These are phyloP conservation scores for Lytechinus pictus DNA, from an alignment of 35 echinoderm and acorn worm species.

Conservation along the genomic window DNA sequence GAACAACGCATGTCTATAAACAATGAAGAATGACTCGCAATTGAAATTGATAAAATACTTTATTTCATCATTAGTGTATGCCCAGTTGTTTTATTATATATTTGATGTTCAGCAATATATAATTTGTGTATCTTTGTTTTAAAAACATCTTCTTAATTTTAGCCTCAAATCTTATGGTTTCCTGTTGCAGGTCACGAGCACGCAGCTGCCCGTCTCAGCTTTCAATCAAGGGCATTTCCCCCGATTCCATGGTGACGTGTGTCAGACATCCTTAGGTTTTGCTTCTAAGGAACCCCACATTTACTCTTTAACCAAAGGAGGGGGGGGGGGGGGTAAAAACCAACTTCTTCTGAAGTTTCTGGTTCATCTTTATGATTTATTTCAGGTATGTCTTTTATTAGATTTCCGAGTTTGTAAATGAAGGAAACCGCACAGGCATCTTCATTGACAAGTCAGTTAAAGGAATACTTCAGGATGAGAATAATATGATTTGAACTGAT, in stretches of 20 bases:
- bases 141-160: background rate
- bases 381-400: background rate
- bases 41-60: no score
- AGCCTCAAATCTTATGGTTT: background rate
- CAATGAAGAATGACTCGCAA: no score
- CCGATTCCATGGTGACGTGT: background rate
- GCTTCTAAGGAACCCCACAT: background rate
- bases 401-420: background rate
- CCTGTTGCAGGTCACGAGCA: background rate
- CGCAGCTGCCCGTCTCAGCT: background rate
- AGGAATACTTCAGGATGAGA: no score
- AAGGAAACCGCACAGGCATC: background rate
- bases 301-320: background rate
- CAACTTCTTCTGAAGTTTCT: background rate
- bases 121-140: background rate
- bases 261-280: background rate
- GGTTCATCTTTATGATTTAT: background rate
- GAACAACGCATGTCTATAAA: no score
- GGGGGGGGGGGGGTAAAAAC: background rate
- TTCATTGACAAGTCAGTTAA: background rate
- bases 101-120: no score
- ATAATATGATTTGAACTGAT: no score
- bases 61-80: no score
- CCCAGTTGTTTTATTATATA: no score
- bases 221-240: slow-evolving; percentile 9